Evolutionary conservation across 2,797 vertebrate species (phyloP), one percentile per base, ranked within the genome.

Genomic region (Odontamblyopus rebecca): DNA sequence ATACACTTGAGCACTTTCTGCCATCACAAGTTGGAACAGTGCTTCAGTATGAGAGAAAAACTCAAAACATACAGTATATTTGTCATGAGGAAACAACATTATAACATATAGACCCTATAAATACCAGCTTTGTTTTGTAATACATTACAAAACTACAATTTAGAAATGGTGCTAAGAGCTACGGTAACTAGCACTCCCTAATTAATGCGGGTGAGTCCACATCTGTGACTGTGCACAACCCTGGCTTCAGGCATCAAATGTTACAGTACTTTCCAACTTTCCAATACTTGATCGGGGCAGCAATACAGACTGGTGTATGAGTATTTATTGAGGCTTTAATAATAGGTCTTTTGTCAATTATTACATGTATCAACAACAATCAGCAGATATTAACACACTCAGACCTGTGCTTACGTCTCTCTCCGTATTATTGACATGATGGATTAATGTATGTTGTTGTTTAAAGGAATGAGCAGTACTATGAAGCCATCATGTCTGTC

Each of bases 381-480:
- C 54, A n/a, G 3, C 19, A 41, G 16, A 9, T 61, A 61, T 19
- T 61, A 38, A 32, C 2, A 4, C 12, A 56, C 1, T 11, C 5
- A 57, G 9, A 26, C 2, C 2, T 26, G 12, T 13, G 23, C 9
- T 26, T 5, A 59, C 4, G 4, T 1, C 11, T 59, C 23, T 26
- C 7, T 26, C 54, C 3, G 12, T 23, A 23, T 59, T 11, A 59
- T 3, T 13, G 11, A 18, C 16, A 59, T 27, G 13, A 27, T 59
- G 26, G 15, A 27, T 59, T 11, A 59, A 9, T 32, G 38, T 64
- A 26, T 19, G 54, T 53, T 66, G 41, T 71, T 26, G 2, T 74
- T 48, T 66, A 74, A 83, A 99, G 98, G 90, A 98, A 98, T 18
- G 97, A 98, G 61, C 96, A 97, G 83, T 98, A 96, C 86, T 98